phyloP scores from a whole-genome alignment of 1,140 invertebrate species.

The Dendrolimus kikuchii region DNA sequence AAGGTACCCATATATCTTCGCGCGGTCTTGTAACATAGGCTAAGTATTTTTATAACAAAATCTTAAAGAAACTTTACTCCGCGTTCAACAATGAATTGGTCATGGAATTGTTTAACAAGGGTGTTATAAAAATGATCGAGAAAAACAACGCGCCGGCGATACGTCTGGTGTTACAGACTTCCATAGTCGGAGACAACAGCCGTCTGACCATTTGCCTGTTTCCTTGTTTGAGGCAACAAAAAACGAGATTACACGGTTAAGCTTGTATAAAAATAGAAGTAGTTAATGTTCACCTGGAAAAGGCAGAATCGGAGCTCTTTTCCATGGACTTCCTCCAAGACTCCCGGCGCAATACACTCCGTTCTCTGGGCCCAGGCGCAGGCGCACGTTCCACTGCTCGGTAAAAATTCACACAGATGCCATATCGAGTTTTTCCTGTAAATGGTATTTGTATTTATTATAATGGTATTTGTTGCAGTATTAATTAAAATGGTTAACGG shows the following conservation, averaged over 20 bases:
- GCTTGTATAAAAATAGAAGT: constrained; percentile 10
- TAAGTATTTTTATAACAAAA: no score
- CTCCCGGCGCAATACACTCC: constrained; percentile 81
- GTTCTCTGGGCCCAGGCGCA: constrained; percentile 53
- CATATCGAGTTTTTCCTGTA: constrained; percentile 89
- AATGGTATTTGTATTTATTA: constrained; percentile 1
- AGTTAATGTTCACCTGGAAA: constrained; percentile 82
- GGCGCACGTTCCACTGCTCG: constrained; percentile 84
- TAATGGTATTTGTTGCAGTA: not conserved
- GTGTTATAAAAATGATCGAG: no score
- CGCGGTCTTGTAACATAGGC: no score
- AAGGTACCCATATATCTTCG: no score
- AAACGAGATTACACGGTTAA: no score
- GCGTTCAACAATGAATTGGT: no score
- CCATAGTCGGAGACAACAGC: not conserved
- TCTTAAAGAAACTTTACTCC: no score
- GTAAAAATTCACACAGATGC: constrained; percentile 99
- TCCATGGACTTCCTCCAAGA: constrained; percentile 93
- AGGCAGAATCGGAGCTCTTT: constrained; percentile 91
- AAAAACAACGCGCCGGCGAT: no score
- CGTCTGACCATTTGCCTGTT: not conserved
- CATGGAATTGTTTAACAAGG: no score
- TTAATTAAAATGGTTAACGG: no score
- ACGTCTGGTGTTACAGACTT: not conserved
- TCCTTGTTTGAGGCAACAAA: no score